Percentiles rank a stretch among this genome's conserved stretches.
These are phyloP conservation scores for Amiota communis DNA, from an alignment of 2,888 invertebrate species.

Conservation along the genomic window DNA sequence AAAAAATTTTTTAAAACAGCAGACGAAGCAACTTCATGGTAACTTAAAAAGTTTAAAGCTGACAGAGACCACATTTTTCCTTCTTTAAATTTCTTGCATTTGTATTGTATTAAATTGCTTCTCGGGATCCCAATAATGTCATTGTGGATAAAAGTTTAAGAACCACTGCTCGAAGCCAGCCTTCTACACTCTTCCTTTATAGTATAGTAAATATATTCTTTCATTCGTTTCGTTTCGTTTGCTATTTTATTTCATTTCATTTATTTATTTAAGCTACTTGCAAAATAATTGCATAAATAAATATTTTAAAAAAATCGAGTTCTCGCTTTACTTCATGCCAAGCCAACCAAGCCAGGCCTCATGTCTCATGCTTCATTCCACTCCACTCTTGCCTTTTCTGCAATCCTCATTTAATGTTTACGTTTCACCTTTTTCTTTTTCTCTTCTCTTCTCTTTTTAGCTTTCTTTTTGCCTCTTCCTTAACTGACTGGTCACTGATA, in stretches of 20 bases:
- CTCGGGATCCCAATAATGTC: no score
- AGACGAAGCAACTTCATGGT: no score
- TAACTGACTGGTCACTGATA: neutral
- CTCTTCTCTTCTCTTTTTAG: neutral
- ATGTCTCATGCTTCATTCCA: neutral
- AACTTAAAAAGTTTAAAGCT: no score
- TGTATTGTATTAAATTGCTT: no score
- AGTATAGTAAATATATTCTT: slow-evolving; percentile 17
- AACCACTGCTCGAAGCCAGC: no score
- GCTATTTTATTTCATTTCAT: slow-evolving; percentile 64
- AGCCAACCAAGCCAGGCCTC: no score
- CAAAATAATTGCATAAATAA: slow-evolving; percentile 71
- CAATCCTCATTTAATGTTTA: slow-evolving; percentile 17
- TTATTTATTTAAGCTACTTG: slow-evolving; percentile 70
- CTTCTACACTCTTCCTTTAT: neutral
- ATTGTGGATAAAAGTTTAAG: no score
- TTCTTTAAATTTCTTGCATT: no score
- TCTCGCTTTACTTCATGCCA: slow-evolving; percentile 17
- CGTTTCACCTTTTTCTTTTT: neutral
- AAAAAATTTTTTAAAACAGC: no score
- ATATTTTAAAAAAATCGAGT: slow-evolving; percentile 64
- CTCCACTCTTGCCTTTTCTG: neutral
- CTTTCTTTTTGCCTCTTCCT: no score
- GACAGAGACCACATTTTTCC: no score
- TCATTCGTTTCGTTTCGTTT: slow-evolving; percentile 32